Conservation (phyloP, 2,113 vertebrate genomes). For the Nothocercus nigrocapillus region DNA sequence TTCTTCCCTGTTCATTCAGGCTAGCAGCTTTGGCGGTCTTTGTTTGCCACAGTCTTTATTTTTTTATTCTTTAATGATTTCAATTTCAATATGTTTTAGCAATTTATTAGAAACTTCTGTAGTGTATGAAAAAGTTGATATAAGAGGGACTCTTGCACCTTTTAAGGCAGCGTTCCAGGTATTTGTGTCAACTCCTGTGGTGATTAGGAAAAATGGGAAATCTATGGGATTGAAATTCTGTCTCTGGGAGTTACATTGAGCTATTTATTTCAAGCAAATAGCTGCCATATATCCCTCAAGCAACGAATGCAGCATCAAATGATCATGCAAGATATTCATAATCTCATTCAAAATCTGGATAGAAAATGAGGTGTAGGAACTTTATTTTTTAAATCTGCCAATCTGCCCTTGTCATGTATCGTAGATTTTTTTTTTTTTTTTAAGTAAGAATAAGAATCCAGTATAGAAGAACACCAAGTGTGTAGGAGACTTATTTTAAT, state of each 20-base stretch:
- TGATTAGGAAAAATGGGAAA: neutral
- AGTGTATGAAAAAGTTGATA: neutral
- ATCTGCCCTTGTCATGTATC: neutral
- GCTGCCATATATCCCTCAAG: neutral
- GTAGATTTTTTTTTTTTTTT: neutral
- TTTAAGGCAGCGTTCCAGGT: neutral
- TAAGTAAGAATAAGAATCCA: neutral
- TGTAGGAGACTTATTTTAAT: neutral
- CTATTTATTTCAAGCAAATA: neutral
- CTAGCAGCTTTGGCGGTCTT: neutral
- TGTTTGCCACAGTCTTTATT: neutral
- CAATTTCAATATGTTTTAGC: neutral
- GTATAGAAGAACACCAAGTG: fast-evolving
- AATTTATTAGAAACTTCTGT: neutral
- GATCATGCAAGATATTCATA: neutral
- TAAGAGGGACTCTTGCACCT: neutral
- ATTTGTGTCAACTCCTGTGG: neutral
- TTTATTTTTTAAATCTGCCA: neutral
- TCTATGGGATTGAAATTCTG: neutral
- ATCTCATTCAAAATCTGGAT: neutral
- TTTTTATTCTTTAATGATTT: neutral
- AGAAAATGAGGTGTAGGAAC: neutral
- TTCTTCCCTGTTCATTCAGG: neutral
- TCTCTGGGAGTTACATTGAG: neutral
- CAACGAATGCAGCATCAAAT: neutral